Conservation (phyloP, 2,888 invertebrate species). For the Drosophila hawaiiensis region DNA sequence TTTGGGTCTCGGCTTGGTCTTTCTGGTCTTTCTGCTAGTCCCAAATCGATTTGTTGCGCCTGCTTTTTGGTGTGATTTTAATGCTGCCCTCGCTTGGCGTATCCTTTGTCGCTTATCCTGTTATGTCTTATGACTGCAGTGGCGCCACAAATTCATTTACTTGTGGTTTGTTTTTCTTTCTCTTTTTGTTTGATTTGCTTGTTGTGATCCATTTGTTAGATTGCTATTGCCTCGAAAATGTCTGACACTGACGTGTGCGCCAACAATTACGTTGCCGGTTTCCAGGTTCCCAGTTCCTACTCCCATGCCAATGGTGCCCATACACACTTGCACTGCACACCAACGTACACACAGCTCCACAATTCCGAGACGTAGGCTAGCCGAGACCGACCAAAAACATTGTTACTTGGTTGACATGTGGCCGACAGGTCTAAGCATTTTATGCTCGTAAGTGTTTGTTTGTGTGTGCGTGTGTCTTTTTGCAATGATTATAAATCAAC, state of each 20-base stretch:
- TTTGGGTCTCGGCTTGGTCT: neutral
- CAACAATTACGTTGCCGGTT: constrained; percentile 48
- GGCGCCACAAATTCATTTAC: constrained; percentile 38
- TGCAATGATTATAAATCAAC: constrained; percentile 76
- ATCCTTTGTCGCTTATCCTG: constrained; percentile 33
- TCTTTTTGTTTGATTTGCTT: constrained; percentile 13
- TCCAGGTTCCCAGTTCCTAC: constrained; percentile 1
- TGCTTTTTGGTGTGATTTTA: constrained; percentile 67
- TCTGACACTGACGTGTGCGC: constrained; percentile 65
- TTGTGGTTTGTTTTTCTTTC: constrained; percentile 17
- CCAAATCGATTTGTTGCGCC: constrained; percentile 71
- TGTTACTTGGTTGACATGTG: constrained; percentile 64
- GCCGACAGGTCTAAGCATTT: constrained; percentile 55
- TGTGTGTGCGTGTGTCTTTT: constrained; percentile 56
- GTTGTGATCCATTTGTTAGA: constrained; percentile 30
- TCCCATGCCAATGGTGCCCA: neutral
- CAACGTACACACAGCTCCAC: neutral
- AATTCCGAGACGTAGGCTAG: neutral
- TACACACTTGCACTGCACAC: neutral
- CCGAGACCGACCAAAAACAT: constrained; percentile 22
- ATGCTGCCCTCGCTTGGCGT: constrained; percentile 12
- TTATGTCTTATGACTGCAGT: constrained; percentile 34
- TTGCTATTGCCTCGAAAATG: constrained; percentile 32
- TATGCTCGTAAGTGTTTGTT: neutral
- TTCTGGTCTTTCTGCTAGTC: constrained; percentile 17